Evolutionary conservation across 2,797 vertebrate species (phyloP), one percentile per base, ranked within the genome.

Genomic region (Botia kubotai): DNA sequence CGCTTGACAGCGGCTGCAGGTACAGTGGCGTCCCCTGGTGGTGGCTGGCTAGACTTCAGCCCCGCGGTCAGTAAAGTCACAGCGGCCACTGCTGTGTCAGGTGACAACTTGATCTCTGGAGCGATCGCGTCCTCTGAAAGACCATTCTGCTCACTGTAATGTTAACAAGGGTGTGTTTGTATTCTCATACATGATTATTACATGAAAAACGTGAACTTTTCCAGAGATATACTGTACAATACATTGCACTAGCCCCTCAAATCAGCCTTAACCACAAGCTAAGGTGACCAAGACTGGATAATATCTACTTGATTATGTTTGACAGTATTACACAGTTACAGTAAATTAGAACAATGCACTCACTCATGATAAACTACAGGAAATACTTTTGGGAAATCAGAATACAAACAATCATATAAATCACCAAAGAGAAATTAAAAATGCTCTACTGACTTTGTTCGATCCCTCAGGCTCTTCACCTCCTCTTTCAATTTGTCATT

Each of bases 401-500:
- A 21, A 58, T 2, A 21, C 55, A 58, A 58, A 58, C 8, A 58
- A 43, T 36, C 29, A 36, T 17, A 0, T 63, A 8, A 39, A 39
- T 39, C 21, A 57, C 50, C 23, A 23, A 67, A 21, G 36, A 36
- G 6, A 39, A 36, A 12, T 17, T 0, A 70, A 26, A n/a, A 1
- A 17, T 36, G 1, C n/a, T 19, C 8, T 14, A 71, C 97, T 96
- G 89, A 99, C 97, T 94, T 91, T 0, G 90, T 80, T 0, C 72
- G 68, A 53, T 89, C 84, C 79, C 33, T 91, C 0, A 96, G 85
- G 75, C 23, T 90, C 83, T 93, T 93, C 79, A 96, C 69, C n/a
- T 98, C 97, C 13, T 96, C 96, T 85, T 89, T 94, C 55, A 98
- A 88, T 6, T 67, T 72, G 79, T 91, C 92, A 66, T 98, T 98